phyloP scores from a whole-genome alignment of 2,888 invertebrate genomes.

The Leuctra nigra region DNA sequence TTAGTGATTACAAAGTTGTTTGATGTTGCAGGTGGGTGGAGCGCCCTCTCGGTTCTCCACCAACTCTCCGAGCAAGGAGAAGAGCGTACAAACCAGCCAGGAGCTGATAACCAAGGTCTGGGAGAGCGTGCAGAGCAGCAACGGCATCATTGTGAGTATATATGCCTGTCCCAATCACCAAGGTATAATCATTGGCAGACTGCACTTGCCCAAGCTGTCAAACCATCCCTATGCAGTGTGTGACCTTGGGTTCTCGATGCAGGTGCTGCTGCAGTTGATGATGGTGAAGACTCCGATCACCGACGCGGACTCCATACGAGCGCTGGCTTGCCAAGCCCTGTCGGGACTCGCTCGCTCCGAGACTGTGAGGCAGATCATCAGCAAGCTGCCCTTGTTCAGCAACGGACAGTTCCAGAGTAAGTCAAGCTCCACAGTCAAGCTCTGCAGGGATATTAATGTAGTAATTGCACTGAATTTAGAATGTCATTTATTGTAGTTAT shows the following conservation, averaged over 20 bases:
- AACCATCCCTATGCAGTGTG: too few relatives aligned
- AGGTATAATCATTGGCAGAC: too few relatives aligned
- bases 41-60: slow-evolving; percentile 44
- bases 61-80: slow-evolving; percentile 22
- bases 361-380: slow-evolving; percentile 88
- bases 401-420: slow-evolving; percentile 84
- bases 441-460: not conserved
- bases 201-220: too few relatives aligned
- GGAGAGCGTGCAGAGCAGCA: slow-evolving; percentile 89
- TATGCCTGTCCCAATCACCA: too few relatives aligned
- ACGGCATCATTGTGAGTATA: slow-evolving; percentile 87
- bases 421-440: slow-evolving; percentile 30
- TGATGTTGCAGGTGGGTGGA: slow-evolving; percentile 46
- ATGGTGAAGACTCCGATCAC: slow-evolving; percentile 91
- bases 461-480: not conserved
- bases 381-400: slow-evolving; percentile 90
- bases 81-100: slow-evolving; percentile 55
- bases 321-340: slow-evolving; percentile 86
- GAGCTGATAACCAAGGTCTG: slow-evolving; percentile 89
- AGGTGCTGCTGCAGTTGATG: slow-evolving; percentile 81
- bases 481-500: not conserved
- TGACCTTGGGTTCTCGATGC: slow-evolving; percentile 22
- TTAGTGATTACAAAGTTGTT: too few relatives aligned
- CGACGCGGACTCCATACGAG: slow-evolving; percentile 92
- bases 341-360: slow-evolving; percentile 92